Conservation (phyloP, 2,888 invertebrate genomes). For the Liopterus haemorrhoidalis region DNA sequence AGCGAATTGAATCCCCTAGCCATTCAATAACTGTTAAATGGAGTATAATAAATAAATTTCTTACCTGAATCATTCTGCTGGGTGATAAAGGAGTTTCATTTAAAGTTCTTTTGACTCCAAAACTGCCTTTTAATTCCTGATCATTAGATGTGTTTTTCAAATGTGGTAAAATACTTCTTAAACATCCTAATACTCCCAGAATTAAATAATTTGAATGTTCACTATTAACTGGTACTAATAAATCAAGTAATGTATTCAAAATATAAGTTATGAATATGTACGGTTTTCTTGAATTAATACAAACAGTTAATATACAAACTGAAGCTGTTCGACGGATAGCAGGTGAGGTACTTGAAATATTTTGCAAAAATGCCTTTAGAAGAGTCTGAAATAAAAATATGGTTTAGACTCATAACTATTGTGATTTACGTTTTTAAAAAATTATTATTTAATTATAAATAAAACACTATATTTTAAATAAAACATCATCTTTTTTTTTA, state of each 20-base stretch:
- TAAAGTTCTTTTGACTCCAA: conserved; percentile 38
- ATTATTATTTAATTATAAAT: not conserved
- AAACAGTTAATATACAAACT: conserved; percentile 71
- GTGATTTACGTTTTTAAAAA: not conserved
- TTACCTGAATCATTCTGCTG: conserved; percentile 44
- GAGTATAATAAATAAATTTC: conserved; percentile 15
- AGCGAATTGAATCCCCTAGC: no score
- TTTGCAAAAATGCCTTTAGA: conserved; percentile 60
- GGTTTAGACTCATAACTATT: not conserved
- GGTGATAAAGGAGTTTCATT: conserved; percentile 37
- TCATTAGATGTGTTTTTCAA: conserved; percentile 37
- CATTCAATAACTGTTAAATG: no score
- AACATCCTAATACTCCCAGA: conserved; percentile 60
- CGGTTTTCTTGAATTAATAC: conserved; percentile 70
- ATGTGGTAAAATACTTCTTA: conserved; percentile 59
- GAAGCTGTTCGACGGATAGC: conserved; percentile 77
- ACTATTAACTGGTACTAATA: conserved; percentile 39
- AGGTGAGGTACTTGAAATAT: conserved; percentile 59
- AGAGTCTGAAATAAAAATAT: conserved; percentile 50
- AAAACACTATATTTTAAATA: no score
- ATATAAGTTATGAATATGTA: conserved; percentile 60
- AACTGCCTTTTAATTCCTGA: conserved; percentile 39
- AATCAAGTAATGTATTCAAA: conserved; percentile 54
- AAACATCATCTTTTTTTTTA: no score
- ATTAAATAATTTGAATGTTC: conserved; percentile 49